Conservation (phyloP, 2,113 vertebrate genomes). For the Rynchops niger region DNA sequence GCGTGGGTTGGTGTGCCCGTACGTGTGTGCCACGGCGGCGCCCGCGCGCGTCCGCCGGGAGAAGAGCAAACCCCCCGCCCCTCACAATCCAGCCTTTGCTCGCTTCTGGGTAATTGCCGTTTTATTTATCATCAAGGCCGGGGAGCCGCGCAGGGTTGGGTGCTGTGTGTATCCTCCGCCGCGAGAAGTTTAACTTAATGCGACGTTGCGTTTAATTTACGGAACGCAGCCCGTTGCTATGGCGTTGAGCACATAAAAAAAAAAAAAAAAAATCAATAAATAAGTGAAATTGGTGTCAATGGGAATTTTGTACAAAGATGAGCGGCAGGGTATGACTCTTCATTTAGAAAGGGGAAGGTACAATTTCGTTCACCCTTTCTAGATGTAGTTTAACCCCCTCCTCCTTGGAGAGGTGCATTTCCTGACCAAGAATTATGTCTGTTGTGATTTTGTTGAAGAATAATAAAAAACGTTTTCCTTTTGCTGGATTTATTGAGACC, state of each 20-base stretch:
- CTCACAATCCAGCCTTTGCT: background rate
- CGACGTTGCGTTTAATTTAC: slow-evolving; percentile 56
- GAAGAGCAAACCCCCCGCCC: background rate
- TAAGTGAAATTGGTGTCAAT: slow-evolving; percentile 68
- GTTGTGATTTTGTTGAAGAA: slow-evolving; percentile 36
- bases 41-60: background rate
- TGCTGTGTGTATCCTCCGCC: background rate
- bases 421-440: background rate
- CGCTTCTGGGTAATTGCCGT: background rate
- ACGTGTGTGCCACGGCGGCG: background rate
- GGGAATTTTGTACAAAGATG: slow-evolving; percentile 49
- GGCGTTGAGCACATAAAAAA: slow-evolving; percentile 38
- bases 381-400: background rate
- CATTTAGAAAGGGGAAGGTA: slow-evolving; percentile 24
- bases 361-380: slow-evolving; percentile 8
- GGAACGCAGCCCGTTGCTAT: slow-evolving; percentile 54
- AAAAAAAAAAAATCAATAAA: slow-evolving; percentile 64
- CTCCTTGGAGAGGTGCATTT: background rate
- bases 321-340: slow-evolving; percentile 21
- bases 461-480: slow-evolving; percentile 27
- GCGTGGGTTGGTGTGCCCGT: background rate
- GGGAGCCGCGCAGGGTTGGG: background rate
- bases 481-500: slow-evolving; percentile 26
- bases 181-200: slow-evolving; percentile 54
- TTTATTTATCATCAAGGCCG: background rate